phyloP scores from a whole-genome alignment of 2,888 invertebrate genomes.

The Drosophila birchii region DNA sequence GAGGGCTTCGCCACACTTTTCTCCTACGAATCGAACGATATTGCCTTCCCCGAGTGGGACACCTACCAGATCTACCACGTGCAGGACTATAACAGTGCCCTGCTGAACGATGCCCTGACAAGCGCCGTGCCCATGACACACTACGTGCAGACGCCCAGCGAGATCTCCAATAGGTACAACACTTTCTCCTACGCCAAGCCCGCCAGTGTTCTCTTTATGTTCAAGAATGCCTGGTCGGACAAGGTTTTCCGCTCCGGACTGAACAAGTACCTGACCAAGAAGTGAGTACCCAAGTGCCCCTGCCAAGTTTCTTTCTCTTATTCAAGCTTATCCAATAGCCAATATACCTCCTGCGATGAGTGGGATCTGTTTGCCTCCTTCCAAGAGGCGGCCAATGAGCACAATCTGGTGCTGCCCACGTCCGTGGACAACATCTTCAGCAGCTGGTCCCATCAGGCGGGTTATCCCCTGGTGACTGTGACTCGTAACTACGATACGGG shows the following conservation, averaged over 20 bases:
- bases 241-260: slow-evolving; percentile 63
- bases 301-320: not conserved
- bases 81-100: slow-evolving; percentile 86
- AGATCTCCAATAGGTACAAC: slow-evolving; percentile 93
- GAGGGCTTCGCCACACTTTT: slow-evolving; percentile 87
- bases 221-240: slow-evolving; percentile 70
- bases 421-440: slow-evolving; percentile 87
- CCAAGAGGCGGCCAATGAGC: slow-evolving; percentile 69
- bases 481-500: slow-evolving; percentile 85
- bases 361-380: slow-evolving; percentile 76
- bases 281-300: slow-evolving; percentile 56
- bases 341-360: slow-evolving; percentile 74
- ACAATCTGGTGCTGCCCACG: slow-evolving; percentile 48
- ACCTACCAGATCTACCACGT: slow-evolving; percentile 89
- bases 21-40: slow-evolving; percentile 77
- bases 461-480: slow-evolving; percentile 87
- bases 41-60: slow-evolving; percentile 87
- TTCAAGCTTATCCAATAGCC: slow-evolving; percentile 46
- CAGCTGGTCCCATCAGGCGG: slow-evolving; percentile 87
- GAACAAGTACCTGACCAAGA: slow-evolving; percentile 59
- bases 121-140: slow-evolving; percentile 88
- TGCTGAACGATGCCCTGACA: slow-evolving; percentile 58
- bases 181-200: slow-evolving; percentile 93
- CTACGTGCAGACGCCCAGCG: slow-evolving; percentile 92
- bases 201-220: slow-evolving; percentile 66